phyloP scores from a whole-genome alignment of 2,797 vertebrate species.

The Hapalemur alaotrensis region DNA sequence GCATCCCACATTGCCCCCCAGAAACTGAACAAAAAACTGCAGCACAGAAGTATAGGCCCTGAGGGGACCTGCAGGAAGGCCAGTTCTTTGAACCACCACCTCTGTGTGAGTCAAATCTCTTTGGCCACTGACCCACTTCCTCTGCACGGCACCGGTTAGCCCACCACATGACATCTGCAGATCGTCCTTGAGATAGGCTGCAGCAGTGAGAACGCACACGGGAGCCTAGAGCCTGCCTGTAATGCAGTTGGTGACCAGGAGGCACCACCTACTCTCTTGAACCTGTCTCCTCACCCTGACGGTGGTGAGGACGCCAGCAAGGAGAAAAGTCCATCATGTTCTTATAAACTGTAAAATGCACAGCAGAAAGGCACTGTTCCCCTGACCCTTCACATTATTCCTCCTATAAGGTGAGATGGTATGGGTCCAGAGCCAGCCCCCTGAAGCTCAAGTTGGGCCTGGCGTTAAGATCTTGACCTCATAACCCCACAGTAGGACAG shows the following conservation, averaged over 20 bases:
- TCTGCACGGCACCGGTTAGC: not conserved
- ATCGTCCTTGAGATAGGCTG: not conserved
- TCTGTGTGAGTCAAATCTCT: not conserved
- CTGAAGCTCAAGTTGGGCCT: not conserved
- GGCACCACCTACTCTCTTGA: not conserved
- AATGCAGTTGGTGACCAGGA: not conserved
- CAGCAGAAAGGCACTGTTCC: not conserved
- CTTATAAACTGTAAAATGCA: not conserved
- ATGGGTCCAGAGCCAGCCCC: not conserved
- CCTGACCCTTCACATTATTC: not conserved
- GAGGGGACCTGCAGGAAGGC: not conserved
- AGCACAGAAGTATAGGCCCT: not conserved
- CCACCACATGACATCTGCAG: not conserved
- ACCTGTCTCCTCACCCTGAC: not conserved
- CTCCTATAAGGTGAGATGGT: not conserved
- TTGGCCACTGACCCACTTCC: not conserved
- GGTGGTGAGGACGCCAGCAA: not conserved
- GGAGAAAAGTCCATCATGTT: not conserved
- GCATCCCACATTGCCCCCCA: not conserved
- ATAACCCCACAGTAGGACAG: not conserved
- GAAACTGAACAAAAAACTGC: not conserved
- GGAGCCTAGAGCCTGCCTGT: not conserved
- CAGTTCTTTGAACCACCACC: not conserved
- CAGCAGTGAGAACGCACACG: not conserved
- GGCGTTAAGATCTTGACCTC: not conserved